Evolutionary conservation across 2,888 invertebrate genomes (phyloP).

Genomic region (Maniola hyperantus): DNA sequence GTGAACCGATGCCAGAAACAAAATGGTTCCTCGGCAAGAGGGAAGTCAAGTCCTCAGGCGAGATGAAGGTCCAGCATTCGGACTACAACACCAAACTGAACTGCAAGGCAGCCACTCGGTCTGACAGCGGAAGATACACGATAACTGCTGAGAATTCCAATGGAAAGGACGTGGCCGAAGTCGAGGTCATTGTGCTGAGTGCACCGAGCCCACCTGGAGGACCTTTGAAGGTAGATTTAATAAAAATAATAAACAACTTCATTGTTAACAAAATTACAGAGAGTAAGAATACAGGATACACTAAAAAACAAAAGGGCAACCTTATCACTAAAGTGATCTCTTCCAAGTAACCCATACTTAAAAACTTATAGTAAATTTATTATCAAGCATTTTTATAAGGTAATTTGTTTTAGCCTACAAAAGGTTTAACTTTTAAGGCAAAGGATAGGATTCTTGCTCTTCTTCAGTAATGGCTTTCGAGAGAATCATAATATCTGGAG

Average conservation of each 20-base stretch:
- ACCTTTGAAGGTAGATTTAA: conserved; percentile 88
- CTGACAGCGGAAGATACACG: conserved; percentile 95
- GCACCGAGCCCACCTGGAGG: conserved; percentile 93
- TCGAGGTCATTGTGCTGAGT: conserved; percentile 93
- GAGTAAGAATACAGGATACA: too few species aligned
- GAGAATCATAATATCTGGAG: too few species aligned
- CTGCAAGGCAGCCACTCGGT: conserved; percentile 90
- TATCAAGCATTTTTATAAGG: too few species aligned
- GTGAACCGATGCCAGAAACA: conserved; percentile 96
- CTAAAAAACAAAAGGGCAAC: too few species aligned
- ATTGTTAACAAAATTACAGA: too few species aligned
- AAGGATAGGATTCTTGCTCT: too few species aligned
- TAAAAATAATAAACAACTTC: neutral
- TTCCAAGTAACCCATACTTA: too few species aligned
- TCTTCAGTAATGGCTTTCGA: too few species aligned
- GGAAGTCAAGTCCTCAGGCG: conserved; percentile 89
- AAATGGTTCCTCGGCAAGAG: conserved; percentile 94
- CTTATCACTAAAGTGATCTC: too few species aligned
- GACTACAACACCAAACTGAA: conserved; percentile 94
- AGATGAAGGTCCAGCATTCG: conserved; percentile 89
- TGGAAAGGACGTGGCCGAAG: conserved; percentile 96
- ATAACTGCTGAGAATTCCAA: conserved; percentile 96
- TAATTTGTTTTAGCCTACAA: too few species aligned
- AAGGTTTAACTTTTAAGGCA: too few species aligned
- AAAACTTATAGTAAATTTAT: too few species aligned